Evolutionary conservation across 2,113 vertebrate genomes (phyloP).

Genomic region (Uria aalge): DNA sequence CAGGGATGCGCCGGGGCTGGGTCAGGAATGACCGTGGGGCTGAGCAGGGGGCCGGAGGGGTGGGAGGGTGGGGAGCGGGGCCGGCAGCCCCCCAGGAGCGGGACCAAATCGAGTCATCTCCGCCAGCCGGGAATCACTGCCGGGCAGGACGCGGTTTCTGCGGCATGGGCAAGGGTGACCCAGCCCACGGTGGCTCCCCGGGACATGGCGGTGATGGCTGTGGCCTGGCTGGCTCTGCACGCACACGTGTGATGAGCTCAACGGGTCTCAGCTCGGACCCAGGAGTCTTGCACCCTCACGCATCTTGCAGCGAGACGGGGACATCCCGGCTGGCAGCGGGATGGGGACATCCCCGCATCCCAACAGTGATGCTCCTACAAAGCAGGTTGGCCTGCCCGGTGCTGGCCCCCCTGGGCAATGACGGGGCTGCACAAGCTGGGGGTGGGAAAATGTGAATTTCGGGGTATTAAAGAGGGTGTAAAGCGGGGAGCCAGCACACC

Average conservation of each 20-base stretch:
- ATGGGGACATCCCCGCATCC: neutral
- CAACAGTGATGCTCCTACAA: neutral
- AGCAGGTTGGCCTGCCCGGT: too few species aligned
- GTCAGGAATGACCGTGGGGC: neutral
- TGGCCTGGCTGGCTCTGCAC: neutral
- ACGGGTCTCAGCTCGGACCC: neutral
- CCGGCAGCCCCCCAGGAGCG: neutral
- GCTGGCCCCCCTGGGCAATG: neutral
- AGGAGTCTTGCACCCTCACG: neutral
- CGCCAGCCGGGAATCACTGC: fast-evolving
- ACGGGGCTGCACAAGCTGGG: neutral
- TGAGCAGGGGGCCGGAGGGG: neutral
- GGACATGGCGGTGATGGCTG: neutral
- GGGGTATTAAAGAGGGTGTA: neutral
- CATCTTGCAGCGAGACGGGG: neutral
- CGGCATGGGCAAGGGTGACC: neutral
- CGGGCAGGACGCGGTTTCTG: neutral
- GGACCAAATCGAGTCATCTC: neutral
- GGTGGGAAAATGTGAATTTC: neutral
- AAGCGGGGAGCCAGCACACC: neutral
- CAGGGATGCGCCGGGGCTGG: neutral
- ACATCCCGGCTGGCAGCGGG: neutral
- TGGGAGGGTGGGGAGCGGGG: too few species aligned
- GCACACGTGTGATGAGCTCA: neutral
- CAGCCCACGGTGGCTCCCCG: neutral